Conservation (phyloP, 1,140 invertebrate species). For the Halyomorpha halys region DNA sequence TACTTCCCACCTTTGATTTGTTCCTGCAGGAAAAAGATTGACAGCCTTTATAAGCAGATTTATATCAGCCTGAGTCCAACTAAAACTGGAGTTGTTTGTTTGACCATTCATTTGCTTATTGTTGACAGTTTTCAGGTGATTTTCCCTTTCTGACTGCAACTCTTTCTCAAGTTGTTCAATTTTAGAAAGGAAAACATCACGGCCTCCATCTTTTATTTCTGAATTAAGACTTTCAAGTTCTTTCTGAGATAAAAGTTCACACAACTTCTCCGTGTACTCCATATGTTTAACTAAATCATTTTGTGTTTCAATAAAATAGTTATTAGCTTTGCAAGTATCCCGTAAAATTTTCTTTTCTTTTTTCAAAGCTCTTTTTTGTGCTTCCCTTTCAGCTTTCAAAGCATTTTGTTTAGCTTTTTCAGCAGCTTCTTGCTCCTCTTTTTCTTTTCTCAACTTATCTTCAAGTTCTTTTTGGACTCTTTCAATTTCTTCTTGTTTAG, state of each 20-base stretch:
- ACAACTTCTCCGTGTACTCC: slow-evolving; percentile 81
- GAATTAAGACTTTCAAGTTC: slow-evolving; percentile 64
- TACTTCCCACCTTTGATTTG: slow-evolving; percentile 90
- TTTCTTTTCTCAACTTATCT: slow-evolving; percentile 53
- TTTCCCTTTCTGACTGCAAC: slow-evolving; percentile 61
- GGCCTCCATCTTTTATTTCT: slow-evolving; percentile 51
- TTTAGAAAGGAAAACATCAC: slow-evolving; percentile 44
- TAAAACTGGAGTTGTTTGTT: slow-evolving; percentile 33
- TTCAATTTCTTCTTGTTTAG: slow-evolving; percentile 39
- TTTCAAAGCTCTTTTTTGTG: slow-evolving; percentile 68
- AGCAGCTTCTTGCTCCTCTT: slow-evolving; percentile 71
- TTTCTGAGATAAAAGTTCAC: slow-evolving; percentile 54
- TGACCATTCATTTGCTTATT: slow-evolving; percentile 34
- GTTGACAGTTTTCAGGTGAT: slow-evolving; percentile 37
- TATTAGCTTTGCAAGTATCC: slow-evolving; percentile 73
- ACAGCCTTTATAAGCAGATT: slow-evolving; percentile 90
- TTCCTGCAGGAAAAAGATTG: slow-evolving; percentile 92
- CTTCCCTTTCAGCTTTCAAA: slow-evolving; percentile 77
- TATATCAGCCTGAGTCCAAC: slow-evolving; percentile 72
- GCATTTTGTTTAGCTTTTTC: slow-evolving; percentile 67
- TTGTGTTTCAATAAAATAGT: slow-evolving; percentile 69
- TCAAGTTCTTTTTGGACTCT: slow-evolving; percentile 55
- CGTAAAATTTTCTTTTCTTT: slow-evolving; percentile 78
- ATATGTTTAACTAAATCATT: slow-evolving; percentile 70
- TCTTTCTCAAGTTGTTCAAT: slow-evolving; percentile 52